phyloP scores from a whole-genome alignment of 1,140 invertebrate genomes.

The Medauroidea extradentata region DNA sequence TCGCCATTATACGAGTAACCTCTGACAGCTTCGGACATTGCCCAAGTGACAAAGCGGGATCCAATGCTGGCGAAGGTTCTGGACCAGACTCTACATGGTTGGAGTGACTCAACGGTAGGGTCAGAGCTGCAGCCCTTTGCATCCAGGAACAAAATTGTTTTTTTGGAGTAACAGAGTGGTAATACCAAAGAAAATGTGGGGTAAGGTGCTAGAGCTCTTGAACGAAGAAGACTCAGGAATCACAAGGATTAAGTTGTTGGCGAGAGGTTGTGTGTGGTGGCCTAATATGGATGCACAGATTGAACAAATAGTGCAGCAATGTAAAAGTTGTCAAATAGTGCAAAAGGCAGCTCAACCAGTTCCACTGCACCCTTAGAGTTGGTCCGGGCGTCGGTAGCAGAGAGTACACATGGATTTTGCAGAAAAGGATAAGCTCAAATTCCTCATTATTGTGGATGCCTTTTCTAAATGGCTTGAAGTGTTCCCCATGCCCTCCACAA shows the following conservation, averaged over 20 bases:
- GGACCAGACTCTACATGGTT: neutral
- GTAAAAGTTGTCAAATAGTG: constrained; percentile 26
- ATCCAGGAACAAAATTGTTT: neutral
- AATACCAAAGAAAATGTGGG: constrained; percentile 37
- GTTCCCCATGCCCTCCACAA: neutral
- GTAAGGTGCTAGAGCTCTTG: constrained; percentile 38
- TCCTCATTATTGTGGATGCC: constrained; percentile 29
- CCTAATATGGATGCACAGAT: constrained; percentile 45
- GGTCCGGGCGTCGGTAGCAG: neutral
- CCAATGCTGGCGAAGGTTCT: neutral
- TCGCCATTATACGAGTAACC: neutral
- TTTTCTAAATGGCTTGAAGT: constrained; percentile 43
- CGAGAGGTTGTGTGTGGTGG: constrained; percentile 48
- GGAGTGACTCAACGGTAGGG: neutral
- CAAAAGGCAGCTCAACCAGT: neutral
- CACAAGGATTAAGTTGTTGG: constrained; percentile 48
- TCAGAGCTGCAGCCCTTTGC: neutral
- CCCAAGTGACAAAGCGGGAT: neutral
- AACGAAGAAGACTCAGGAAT: constrained; percentile 48
- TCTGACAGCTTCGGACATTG: neutral
- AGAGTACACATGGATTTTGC: constrained; percentile 1
- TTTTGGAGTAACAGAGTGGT: constrained; percentile 27
- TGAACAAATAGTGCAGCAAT: constrained; percentile 33
- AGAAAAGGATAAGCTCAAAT: constrained; percentile 3
- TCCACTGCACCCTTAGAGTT: neutral